These are phyloP conservation scores for Adela reaumurella DNA, from an alignment of 2,888 invertebrate genomes.

Conservation along the genomic window DNA sequence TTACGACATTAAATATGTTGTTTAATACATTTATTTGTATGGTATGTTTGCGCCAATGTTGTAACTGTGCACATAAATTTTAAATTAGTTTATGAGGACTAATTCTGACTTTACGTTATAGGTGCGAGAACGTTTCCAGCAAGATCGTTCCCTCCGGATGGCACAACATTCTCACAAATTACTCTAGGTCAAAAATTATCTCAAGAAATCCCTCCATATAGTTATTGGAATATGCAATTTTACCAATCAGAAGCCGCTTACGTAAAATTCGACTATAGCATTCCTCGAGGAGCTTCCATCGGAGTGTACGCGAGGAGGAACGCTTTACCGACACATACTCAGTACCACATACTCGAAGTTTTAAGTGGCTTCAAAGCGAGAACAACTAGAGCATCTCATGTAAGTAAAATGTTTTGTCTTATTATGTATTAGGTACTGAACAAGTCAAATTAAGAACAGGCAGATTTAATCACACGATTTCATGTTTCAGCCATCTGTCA, in stretches of 20 bases:
- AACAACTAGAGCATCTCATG: slow-evolving; percentile 80
- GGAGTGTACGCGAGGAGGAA: slow-evolving; percentile 94
- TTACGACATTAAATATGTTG: too few species aligned
- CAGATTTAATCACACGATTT: neutral
- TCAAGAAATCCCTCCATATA: slow-evolving; percentile 87
- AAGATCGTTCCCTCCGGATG: slow-evolving; percentile 88
- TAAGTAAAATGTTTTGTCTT: too few species aligned
- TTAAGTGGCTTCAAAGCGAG: slow-evolving; percentile 86
- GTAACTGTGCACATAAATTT: too few species aligned
- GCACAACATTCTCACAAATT: slow-evolving; percentile 88
- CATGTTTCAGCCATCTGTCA: slow-evolving; percentile 69
- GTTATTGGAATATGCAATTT: slow-evolving; percentile 97
- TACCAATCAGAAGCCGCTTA: slow-evolving; percentile 92
- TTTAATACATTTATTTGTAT: too few species aligned
- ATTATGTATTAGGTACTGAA: too few species aligned
- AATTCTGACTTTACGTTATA: slow-evolving; percentile 36
- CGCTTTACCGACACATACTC: slow-evolving; percentile 92
- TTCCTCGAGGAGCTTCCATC: slow-evolving; percentile 87
- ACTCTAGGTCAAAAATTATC: slow-evolving; percentile 82
- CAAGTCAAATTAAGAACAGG: too few species aligned
- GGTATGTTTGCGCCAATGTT: too few species aligned
- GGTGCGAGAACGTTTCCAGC: slow-evolving; percentile 87
- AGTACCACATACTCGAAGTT: slow-evolving; percentile 94
- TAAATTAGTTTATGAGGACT: too few species aligned
- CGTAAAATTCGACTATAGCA: slow-evolving; percentile 92